Percentiles rank a stretch among this genome's conserved stretches.
phyloP scores from a whole-genome alignment of 2,113 vertebrate genomes.

The Ailurus styani region DNA sequence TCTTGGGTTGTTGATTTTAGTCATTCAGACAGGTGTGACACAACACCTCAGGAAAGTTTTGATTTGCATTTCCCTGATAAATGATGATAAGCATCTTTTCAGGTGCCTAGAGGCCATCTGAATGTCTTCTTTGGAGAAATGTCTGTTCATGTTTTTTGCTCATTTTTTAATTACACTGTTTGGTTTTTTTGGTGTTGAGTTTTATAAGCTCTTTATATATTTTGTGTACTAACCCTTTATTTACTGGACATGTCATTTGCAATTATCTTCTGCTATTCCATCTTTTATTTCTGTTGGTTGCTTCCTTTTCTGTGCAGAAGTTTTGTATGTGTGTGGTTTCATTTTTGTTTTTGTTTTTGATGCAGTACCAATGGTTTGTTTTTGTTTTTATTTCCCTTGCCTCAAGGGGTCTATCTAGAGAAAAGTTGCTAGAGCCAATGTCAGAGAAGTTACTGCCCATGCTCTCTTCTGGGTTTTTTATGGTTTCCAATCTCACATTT shows the following conservation, averaged over 20 bases:
- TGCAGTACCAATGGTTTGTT: not conserved
- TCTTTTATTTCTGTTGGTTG: not conserved
- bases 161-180: not conserved
- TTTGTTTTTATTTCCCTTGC: not conserved
- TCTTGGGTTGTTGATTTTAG: not conserved
- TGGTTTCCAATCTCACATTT: not conserved
- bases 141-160: not conserved
- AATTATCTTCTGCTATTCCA: not conserved
- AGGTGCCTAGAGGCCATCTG: not conserved
- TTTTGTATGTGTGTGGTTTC: not conserved
- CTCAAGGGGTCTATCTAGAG: not conserved
- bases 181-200: not conserved
- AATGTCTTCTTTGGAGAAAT: not conserved
- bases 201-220: not conserved
- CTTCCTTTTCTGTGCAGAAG: not conserved
- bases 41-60: not conserved
- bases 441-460: not conserved
- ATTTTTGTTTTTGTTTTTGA: not conserved
- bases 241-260: not conserved
- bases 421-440: not conserved
- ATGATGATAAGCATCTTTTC: not conserved
- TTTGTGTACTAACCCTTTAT: not conserved
- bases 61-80: not conserved
- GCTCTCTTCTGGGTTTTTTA: not conserved
- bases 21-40: not conserved